Evolutionary conservation across 2,113 vertebrate species (phyloP), one percentile per base, ranked within the genome.

Genomic region (Spea multiplicata): DNA sequence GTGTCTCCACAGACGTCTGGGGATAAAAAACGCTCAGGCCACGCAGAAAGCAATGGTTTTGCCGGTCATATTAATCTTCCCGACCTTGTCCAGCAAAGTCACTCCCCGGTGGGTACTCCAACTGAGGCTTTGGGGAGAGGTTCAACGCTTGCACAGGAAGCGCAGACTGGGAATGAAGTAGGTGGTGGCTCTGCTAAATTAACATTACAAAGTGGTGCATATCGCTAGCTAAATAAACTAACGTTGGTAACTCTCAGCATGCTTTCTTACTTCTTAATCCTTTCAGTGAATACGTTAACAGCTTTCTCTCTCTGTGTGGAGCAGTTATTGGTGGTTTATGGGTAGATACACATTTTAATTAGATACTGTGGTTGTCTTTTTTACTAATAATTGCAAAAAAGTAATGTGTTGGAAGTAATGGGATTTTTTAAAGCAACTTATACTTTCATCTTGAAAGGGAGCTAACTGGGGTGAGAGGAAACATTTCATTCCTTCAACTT

Each of bases 81-180:
- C 2, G 97, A 99, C 92, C 91, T 99, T 90, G 94, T 99, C 85
- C 97, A 95, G 89, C 96, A 97, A 90, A 96, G 96, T 87, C 88
- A 95, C 84, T 96, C 95, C 74, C 94, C 95, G 0, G 92, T 92
- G 8, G 94, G 91, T 84, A 95, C 95, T 9, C 95, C 96, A 2
- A 93, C 94, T 0, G 93, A 97, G 86, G 91, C 93, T 78, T 85
- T 91, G 87, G 84, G 94, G 82, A 90, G 93, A 83, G 86, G 89
- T 82, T 92, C 93, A 83, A 90, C 92, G 82, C 93, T 93, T 86
- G 84, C 91, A 2, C 95, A 97, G 86, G 95, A 98, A 76, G 90
- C 96, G 90, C 92, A 94, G 85, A 85, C 95, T 30, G 94, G 93
- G 88, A 91, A 91, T 86, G 94, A 98, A 94, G 97, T 99, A 98